phyloP scores from a whole-genome alignment of 2,113 vertebrate genomes.

The Pithys albifrons region DNA sequence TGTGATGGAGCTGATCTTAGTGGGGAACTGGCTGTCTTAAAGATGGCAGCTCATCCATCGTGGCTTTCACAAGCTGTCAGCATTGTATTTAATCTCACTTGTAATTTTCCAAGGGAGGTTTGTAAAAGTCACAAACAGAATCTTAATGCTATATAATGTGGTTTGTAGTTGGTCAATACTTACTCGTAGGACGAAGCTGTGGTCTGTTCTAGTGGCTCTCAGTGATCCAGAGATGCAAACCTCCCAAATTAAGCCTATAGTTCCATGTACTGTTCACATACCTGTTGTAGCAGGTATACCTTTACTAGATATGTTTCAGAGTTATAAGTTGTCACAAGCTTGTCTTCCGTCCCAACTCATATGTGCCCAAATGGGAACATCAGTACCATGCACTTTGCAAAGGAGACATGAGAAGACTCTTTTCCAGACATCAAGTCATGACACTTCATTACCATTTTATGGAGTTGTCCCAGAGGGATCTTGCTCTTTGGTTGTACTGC shows the following conservation, averaged over 20 bases:
- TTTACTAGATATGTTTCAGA: not conserved
- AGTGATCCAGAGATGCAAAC: not conserved
- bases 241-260: not conserved
- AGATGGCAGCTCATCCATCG: constrained; percentile 79
- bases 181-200: constrained; percentile 3
- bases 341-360: not conserved
- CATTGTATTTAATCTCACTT: constrained; percentile 73
- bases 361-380: rapidly evolving
- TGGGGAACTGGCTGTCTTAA: constrained; percentile 60
- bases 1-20: constrained; percentile 66
- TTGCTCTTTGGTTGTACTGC: not conserved
- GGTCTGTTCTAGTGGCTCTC: not conserved
- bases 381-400: not conserved
- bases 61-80: constrained; percentile 56
- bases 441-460: not conserved
- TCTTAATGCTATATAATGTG: constrained; percentile 71
- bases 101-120: constrained; percentile 77
- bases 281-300: not conserved
- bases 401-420: not conserved
- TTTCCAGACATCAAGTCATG: rapidly evolving
- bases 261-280: not conserved
- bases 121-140: constrained; percentile 77
- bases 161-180: constrained; percentile 28
- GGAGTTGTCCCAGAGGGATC: not conserved
- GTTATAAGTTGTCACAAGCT: not conserved